Evolutionary conservation across 2,113 vertebrate genomes (phyloP), one percentile per base, ranked within the genome.

Genomic region (Ploceus nigricollis): DNA sequence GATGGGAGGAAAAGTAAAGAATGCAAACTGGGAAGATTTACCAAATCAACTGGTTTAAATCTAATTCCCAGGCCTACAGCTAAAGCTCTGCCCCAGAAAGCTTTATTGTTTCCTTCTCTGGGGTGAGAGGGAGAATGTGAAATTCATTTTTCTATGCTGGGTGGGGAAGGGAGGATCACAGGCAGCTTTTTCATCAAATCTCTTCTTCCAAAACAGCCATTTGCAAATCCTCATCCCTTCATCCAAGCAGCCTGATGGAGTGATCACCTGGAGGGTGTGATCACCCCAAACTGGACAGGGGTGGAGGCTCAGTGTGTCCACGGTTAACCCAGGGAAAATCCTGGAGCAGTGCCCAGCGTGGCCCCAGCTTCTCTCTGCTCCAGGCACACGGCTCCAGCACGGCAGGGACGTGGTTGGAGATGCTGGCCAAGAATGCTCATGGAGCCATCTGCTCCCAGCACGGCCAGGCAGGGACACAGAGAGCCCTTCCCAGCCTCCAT

Each of bases 341-440:
- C 56, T 27, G 33, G 22, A 57, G 18, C 33, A 5, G 56, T 1
- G 13, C 6, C 53, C 20, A 2, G 79, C 4, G 4, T 4, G 8
- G n/a, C 13, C 39, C 56, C 39, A 9, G 10, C 22, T 47, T 33
- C 27, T 5, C 27, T 21, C 10, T 2, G 22, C 28, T 25, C 21
- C 33, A 11, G 72, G 63, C 37, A 33, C 42, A 11, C 6, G 9
- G 22, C n/a, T 24, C 72, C 21, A 23, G 48, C 75, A 10, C 8
- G 3, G 4, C 50, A 72, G 6, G 71, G 65, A 30, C 0, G 3
- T 0, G 75, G 37, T 3, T n/a, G 9, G 56, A 57, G 51, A 2
- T 0, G 1, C 20, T 4, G 21, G 58, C 72, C 58, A 44, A 40
- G 77, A 72, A 22, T 2, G 0, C 35, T 22, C 48, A 0, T 4